Evolutionary conservation across 2,797 vertebrate species (phyloP).

Genomic region (Pristis pectinata): DNA sequence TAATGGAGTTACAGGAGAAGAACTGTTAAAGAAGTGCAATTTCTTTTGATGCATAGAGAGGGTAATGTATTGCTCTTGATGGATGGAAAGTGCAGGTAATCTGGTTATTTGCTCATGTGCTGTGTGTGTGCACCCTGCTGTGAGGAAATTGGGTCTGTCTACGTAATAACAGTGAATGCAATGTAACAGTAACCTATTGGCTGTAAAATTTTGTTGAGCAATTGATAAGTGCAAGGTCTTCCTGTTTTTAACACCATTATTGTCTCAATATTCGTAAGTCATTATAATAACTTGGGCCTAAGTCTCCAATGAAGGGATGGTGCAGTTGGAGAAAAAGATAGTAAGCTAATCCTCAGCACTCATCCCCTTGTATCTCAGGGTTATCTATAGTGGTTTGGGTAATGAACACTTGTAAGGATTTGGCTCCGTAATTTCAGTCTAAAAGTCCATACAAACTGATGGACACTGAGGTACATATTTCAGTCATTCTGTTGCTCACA

Average conservation of each 20-base stretch:
- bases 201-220: not conserved
- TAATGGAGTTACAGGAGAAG: not conserved
- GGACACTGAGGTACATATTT: not conserved
- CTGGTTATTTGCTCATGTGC: not conserved
- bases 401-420: not conserved
- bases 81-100: too few relatives aligned
- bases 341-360: not conserved
- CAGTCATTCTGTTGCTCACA: not conserved
- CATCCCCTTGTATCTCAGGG: not conserved
- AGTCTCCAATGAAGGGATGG: not conserved
- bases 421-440: too few relatives aligned
- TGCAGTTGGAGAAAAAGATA: not conserved
- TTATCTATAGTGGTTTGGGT: not conserved
- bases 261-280: too few relatives aligned
- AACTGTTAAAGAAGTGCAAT: not conserved
- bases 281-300: not conserved
- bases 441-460: too few relatives aligned
- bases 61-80: too few relatives aligned
- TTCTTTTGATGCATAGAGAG: not conserved
- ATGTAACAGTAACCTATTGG: not conserved
- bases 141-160: not conserved
- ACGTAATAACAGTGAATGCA: not conserved
- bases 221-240: not conserved
- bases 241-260: not conserved
- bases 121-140: not conserved